Evolutionary conservation across 2,888 invertebrate genomes (phyloP), one percentile per base, ranked within the genome.

Genomic region (Rhamnusium bicolor): DNA sequence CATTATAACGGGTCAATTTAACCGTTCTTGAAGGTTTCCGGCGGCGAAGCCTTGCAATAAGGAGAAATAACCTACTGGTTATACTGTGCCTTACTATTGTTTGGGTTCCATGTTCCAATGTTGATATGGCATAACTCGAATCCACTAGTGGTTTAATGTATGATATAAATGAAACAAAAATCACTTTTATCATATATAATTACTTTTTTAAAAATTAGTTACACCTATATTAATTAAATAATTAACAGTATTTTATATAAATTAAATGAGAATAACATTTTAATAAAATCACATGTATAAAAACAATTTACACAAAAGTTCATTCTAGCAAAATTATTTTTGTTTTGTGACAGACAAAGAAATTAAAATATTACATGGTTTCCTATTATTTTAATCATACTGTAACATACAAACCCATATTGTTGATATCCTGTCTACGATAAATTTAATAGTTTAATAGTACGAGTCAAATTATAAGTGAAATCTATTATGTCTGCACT

Each of bases 161-260:
- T 24, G 24, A 6, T 2, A 51, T 0, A 63, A 63, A 63, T 49
- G 16, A 49, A 62, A 63, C 19, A 51, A 63, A 40, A 49, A 47
- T 61, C n/a, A 18, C n/a, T 27, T 56, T 56, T 56, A 46, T 46
- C n/a, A 7, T 54, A 46, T 67, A 10, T 54, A 66, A 53, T 54
- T 63, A 49, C 51, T 53, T n/a, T 60, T 71, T 72, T 72, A 68
- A 68, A 71, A 72, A 68, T 72, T 46, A 67, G 32, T 65, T 65
- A 72, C 72, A 72, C 68, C 72, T 72, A 72, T 62, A 63, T 61
- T 65, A 67, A 60, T 71, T 67, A 71, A 71, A 71, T 71, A 71
- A 71, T 67, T 67, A 71, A 56, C 65, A 66, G 56, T 66, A 63
- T 61, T 69, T 70, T 70, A 62, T 66, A 60, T 60, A 71, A 67